Percentiles rank a stretch among this genome's conserved stretches.
These are phyloP conservation scores for Drosophila paranaensis DNA, from an alignment of 2,888 invertebrate species.

Conservation along the genomic window DNA sequence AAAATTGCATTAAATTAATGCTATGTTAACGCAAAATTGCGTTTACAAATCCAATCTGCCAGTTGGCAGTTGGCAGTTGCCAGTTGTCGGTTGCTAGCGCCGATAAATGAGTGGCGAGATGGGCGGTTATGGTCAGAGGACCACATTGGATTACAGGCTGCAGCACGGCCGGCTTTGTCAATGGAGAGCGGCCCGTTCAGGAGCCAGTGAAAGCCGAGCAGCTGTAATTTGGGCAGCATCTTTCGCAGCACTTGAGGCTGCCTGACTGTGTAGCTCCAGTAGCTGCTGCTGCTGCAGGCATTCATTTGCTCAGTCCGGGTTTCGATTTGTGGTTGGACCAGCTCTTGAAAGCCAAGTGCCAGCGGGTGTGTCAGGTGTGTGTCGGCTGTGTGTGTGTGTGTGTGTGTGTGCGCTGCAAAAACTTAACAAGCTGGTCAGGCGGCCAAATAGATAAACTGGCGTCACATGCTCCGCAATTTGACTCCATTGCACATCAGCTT, in stretches of 20 bases:
- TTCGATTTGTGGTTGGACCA: constrained; percentile 47
- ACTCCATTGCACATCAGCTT: constrained; percentile 53
- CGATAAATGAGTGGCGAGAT: constrained; percentile 46
- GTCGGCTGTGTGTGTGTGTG: background rate
- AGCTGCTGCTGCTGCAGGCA: constrained; percentile 22
- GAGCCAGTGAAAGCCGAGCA: constrained; percentile 18
- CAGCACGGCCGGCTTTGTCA: constrained; percentile 52
- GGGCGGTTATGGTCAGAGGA: constrained; percentile 36
- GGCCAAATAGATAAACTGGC: constrained; percentile 67
- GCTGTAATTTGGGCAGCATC: constrained; percentile 23
- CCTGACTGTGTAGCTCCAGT: constrained; percentile 12
- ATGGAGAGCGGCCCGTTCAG: constrained; percentile 7
- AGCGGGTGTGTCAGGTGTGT: constrained; percentile 10
- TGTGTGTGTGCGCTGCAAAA: constrained; percentile 23
- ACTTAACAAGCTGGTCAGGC: constrained; percentile 67
- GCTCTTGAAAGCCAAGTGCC: constrained; percentile 2
- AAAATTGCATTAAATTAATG: constrained; percentile 74
- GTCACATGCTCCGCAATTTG: constrained; percentile 71
- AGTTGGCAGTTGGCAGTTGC: constrained; percentile 36
- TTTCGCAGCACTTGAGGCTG: constrained; percentile 19
- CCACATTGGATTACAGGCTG: constrained; percentile 71
- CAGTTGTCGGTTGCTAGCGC: constrained; percentile 11
- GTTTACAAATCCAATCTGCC: constrained; percentile 72
- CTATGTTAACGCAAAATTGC: constrained; percentile 68
- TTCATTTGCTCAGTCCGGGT: constrained; percentile 37